Evolutionary conservation across 2,113 vertebrate species (phyloP).

Genomic region (Grallaria varia): DNA sequence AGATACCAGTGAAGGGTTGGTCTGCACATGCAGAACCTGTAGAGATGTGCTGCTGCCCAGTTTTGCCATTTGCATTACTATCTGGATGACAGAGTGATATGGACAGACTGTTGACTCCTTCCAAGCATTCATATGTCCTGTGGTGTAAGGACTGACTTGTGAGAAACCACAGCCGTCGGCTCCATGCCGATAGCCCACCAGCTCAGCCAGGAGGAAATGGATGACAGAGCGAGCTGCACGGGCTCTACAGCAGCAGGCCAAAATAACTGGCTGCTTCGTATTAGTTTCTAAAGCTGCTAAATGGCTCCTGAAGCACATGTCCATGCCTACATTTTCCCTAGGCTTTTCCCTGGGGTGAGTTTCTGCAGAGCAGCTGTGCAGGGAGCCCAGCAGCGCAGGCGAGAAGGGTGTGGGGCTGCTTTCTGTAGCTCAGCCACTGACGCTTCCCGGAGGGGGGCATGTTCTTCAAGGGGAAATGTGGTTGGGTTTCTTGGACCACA

Average conservation of each 20-base stretch:
- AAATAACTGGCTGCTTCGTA: not conserved
- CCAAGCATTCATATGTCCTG: not conserved
- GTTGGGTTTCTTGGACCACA: slow-evolving; percentile 21
- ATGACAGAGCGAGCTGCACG: not conserved
- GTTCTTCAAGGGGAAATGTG: slow-evolving; percentile 26
- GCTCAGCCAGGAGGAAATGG: slow-evolving; percentile 32
- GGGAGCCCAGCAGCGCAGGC: not conserved
- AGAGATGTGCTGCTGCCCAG: not conserved
- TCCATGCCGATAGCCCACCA: not conserved
- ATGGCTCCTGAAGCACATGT: not conserved
- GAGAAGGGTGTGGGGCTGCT: not conserved
- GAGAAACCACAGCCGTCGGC: slow-evolving; percentile 26
- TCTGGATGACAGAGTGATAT: not conserved
- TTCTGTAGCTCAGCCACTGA: not conserved
- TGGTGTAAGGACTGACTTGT: not conserved
- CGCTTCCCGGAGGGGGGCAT: not conserved
- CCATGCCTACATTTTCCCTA: accelerated
- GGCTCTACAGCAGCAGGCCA: not conserved
- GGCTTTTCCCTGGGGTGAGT: not conserved
- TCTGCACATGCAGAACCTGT: not conserved
- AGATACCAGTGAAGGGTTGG: accelerated
- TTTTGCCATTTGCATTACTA: not conserved
- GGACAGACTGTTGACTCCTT: not conserved
- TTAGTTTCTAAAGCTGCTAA: not conserved
- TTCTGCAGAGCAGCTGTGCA: not conserved